Base-by-base conservation (phyloP, 2,888 invertebrate genomes). In the Euzophera pinguis region DNA sequence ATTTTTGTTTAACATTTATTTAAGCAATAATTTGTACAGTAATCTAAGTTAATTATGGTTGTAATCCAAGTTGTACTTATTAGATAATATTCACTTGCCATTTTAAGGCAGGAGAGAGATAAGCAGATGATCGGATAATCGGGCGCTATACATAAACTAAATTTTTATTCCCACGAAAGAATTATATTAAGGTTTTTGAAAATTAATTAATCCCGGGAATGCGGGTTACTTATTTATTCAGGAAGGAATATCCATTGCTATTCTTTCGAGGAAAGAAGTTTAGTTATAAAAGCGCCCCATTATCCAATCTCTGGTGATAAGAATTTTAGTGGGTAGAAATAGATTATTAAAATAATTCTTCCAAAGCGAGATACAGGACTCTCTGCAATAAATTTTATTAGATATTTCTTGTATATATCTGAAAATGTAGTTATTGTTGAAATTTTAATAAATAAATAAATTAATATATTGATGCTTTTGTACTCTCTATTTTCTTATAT, bases 361-460 rank as follows among this genome's bases (percentile, higher is more conserved):
- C 63, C 65, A 64, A 67, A 65, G 60, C 67, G 67, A 57, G 67
- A 67, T 58, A 65, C 62, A 59, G 64, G 67, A 67, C 67, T 67
- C 67, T 65, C 67, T 50, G 60, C 59, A 48, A 48, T 48, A 37
- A 48, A 47, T 47, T 50, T 52, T 52, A 45, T 54, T 56, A 56
- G 50, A 45, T 51, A 53, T 51, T 43, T 53, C 32, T 53, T 42
- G 7, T 47, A 53, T 45, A 47, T 41, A 47, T 34, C 13, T 22
- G 41, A 49, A n/a, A 51, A 22, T 39, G 47, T 52, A 43, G 34
- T 29, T 48, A 42, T 50, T 39, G 29, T 35, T 53, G 35, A 41
- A n/a, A 27, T 17, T 47, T 10, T 17, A 48, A 43, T 41, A 34
- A 17, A 6, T 39, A 22, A 22, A 9, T 35, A 47, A 10, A 6